These are phyloP conservation scores for Drosophila subsilvestris DNA, from an alignment of 2,888 invertebrate species.

Conservation along the genomic window DNA sequence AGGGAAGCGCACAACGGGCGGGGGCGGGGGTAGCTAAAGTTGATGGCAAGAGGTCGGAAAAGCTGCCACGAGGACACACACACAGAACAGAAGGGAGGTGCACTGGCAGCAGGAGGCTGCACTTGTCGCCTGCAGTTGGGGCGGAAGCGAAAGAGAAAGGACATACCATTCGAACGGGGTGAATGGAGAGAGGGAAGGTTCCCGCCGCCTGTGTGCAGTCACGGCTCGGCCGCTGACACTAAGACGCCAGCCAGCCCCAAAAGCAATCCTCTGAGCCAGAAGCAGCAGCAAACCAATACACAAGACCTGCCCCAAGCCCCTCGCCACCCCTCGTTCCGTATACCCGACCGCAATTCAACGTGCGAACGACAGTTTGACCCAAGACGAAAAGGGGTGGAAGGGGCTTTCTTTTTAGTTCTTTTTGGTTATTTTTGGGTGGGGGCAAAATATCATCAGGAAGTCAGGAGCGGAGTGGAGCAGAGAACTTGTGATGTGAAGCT, in stretches of 20 bases:
- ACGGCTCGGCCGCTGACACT: conserved; percentile 69
- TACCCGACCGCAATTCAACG: conserved; percentile 73
- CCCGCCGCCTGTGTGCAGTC: conserved; percentile 57
- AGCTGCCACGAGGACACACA: background rate
- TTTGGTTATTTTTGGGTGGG: conserved; percentile 58
- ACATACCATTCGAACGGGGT: background rate
- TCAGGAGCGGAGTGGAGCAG: conserved; percentile 31
- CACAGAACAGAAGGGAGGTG: conserved; percentile 19
- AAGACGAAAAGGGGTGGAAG: conserved; percentile 36
- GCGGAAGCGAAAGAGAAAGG: conserved; percentile 31
- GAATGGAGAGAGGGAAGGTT: conserved; percentile 4
- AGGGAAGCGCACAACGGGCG: background rate
- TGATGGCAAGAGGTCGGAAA: background rate
- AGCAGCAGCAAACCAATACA: conserved; percentile 66
- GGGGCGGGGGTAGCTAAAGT: background rate
- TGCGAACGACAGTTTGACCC: conserved; percentile 78
- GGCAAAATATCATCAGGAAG: conserved; percentile 55
- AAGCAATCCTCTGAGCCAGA: conserved; percentile 36
- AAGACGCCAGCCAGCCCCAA: conserved; percentile 64
- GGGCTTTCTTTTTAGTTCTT: conserved; percentile 25
- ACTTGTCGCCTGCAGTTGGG: conserved; percentile 49
- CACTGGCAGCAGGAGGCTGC: conserved; percentile 15
- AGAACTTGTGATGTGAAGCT: background rate
- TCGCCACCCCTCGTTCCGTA: conserved; percentile 12
- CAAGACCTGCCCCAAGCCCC: conserved; percentile 43